Evolutionary conservation across 2,113 vertebrate species (phyloP).

Genomic region (Neoarius graeffei): DNA sequence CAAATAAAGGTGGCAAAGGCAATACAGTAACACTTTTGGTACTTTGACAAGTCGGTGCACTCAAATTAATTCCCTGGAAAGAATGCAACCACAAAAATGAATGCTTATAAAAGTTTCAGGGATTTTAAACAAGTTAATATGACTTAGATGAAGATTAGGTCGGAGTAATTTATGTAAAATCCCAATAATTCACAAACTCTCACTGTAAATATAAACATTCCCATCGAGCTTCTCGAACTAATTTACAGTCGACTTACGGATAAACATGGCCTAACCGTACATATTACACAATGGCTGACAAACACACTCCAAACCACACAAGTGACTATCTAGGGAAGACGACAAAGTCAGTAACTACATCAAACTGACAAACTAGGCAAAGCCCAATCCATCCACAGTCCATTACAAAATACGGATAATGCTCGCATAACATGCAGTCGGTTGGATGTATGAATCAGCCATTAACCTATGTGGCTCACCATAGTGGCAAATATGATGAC

Average conservation of each 20-base stretch:
- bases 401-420: not conserved
- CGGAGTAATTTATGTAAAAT: not conserved
- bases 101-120: not conserved
- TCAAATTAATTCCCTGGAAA: not conserved
- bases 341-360: not conserved
- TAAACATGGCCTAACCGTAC: not conserved
- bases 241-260: not conserved
- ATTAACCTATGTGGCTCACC: slow-evolving; percentile 36
- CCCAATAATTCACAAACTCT: not conserved
- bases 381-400: not conserved
- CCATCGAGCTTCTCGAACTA: not conserved
- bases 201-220: not conserved
- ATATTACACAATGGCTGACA: not conserved
- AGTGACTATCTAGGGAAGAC: not conserved
- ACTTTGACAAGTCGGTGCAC: not conserved
- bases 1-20: not conserved
- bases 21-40: not conserved
- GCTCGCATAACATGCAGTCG: not conserved
- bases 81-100: not conserved
- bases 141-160: not conserved
- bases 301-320: not conserved
- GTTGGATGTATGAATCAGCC: slow-evolving; percentile 13
- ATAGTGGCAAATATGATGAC: slow-evolving; percentile 36
- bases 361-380: too few relatives aligned
- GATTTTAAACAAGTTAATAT: not conserved